Evolutionary conservation across 1,140 invertebrate genomes (phyloP).

Genomic region (Brachionus plicatilis): DNA sequence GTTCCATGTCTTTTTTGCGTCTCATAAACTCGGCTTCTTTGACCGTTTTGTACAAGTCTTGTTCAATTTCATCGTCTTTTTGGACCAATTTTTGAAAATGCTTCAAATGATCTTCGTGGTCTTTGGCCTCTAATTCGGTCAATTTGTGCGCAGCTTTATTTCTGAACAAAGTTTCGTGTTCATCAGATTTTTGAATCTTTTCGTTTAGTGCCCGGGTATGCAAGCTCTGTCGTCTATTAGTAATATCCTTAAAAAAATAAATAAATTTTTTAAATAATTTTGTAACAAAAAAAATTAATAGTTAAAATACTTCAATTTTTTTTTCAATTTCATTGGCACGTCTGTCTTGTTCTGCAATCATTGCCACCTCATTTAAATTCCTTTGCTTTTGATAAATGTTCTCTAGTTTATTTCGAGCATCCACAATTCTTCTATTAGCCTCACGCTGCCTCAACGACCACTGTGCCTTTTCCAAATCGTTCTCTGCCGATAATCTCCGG

Average conservation of each 20-base stretch:
- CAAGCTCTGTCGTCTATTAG: slow-evolving; percentile 42
- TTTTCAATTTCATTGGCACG: slow-evolving; percentile 50
- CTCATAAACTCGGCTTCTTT: slow-evolving; percentile 49
- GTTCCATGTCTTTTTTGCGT: slow-evolving; percentile 49
- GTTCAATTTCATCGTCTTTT: slow-evolving; percentile 49
- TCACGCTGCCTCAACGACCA: slow-evolving; percentile 51
- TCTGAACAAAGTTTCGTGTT: slow-evolving; percentile 45
- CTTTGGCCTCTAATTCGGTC: slow-evolving; percentile 44
- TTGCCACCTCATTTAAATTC: slow-evolving; percentile 48
- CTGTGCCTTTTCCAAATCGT: slow-evolving; percentile 48
- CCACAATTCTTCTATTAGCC: slow-evolving; percentile 44
- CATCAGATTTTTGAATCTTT: slow-evolving; percentile 46
- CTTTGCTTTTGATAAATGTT: slow-evolving; percentile 49
- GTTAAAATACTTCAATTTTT: slow-evolving; percentile 45
- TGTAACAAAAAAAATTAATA: slow-evolving; percentile 23
- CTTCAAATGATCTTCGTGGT: slow-evolving; percentile 50
- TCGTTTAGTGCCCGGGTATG: slow-evolving; percentile 43
- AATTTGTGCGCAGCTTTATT: slow-evolving; percentile 44
- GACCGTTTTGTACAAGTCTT: slow-evolving; percentile 47
- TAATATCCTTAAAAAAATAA: background rate
- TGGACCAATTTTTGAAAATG: slow-evolving; percentile 50
- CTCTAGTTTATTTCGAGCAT: slow-evolving; percentile 48
- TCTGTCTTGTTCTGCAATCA: slow-evolving; percentile 50
- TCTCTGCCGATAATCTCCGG: slow-evolving; percentile 50
- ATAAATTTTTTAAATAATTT: no score